These are phyloP conservation scores for Gari tellinella DNA, from an alignment of 2,888 invertebrate species.

Conservation along the genomic window DNA sequence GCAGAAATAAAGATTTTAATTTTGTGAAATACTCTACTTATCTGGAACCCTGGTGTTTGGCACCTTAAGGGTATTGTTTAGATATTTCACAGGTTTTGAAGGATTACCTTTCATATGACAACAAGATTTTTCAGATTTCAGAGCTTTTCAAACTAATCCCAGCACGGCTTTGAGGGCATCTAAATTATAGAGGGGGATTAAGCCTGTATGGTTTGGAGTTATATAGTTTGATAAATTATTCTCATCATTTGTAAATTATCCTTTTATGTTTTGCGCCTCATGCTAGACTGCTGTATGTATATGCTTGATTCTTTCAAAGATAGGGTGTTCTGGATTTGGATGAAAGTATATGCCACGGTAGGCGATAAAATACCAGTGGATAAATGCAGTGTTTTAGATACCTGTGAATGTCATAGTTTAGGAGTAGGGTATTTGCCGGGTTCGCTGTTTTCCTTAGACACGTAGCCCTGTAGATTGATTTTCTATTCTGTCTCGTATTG, in stretches of 20 bases:
- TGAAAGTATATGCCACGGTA: slow-evolving; percentile 42
- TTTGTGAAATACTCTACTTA: too few relatives aligned
- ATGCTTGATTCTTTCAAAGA: slow-evolving; percentile 2
- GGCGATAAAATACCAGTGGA: slow-evolving; percentile 68
- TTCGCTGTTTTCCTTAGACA: slow-evolving; percentile 40
- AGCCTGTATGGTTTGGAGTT: slow-evolving; percentile 46
- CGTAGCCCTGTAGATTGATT: slow-evolving; percentile 50
- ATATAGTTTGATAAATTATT: slow-evolving; percentile 62
- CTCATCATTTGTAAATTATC: slow-evolving; percentile 73
- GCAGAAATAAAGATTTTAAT: too few relatives aligned
- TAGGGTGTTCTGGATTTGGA: slow-evolving; percentile 18
- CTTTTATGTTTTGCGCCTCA: slow-evolving; percentile 37
- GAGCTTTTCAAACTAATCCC: slow-evolving; percentile 44
- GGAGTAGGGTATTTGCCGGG: slow-evolving; percentile 1
- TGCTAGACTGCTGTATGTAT: slow-evolving; percentile 31
- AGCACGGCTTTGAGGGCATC: slow-evolving; percentile 33
- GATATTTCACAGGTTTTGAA: slow-evolving; percentile 31
- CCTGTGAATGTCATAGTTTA: slow-evolving; percentile 42
- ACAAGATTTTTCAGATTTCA: slow-evolving; percentile 50
- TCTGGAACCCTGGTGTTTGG: too few relatives aligned
- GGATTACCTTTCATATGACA: slow-evolving; percentile 62
- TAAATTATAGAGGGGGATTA: slow-evolving; percentile 59
- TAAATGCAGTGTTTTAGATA: slow-evolving; percentile 66
- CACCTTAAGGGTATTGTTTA: neutral
- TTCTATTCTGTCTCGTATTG: slow-evolving; percentile 41